These are phyloP conservation scores for Caenorhabditis remanei DNA, from an alignment of 1,140 invertebrate genomes.

Conservation along the genomic window DNA sequence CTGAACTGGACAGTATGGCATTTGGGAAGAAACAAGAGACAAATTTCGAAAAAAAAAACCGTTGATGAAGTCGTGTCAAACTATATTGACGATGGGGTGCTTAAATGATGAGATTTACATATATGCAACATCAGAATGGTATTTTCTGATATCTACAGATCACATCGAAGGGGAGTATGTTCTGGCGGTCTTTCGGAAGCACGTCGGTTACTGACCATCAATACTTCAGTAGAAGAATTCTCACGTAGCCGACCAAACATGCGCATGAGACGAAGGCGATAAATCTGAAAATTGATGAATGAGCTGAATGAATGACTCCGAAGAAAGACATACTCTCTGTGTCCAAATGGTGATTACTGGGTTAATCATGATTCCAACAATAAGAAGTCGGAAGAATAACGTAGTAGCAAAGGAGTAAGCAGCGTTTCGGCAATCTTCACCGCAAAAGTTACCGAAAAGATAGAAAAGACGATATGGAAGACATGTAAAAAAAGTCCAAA, in stretches of 20 bases:
- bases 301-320: background rate
- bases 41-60: background rate
- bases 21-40: background rate
- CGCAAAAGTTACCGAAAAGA: slow-evolving; percentile 64
- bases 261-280: slow-evolving; percentile 37
- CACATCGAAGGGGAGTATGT: slow-evolving; percentile 29
- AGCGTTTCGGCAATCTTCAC: slow-evolving; percentile 15
- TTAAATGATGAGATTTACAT: background rate
- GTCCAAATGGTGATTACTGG: slow-evolving; percentile 71
- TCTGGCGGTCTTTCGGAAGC: slow-evolving; percentile 25
- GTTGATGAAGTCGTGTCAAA: slow-evolving; percentile 10
- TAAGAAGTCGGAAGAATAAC: slow-evolving; percentile 71
- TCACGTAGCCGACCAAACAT: slow-evolving; percentile 24
- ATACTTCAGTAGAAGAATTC: slow-evolving; percentile 28
- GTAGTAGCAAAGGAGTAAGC: slow-evolving; percentile 65
- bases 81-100: background rate
- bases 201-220: slow-evolving; percentile 32
- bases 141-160: background rate
- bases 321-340: slow-evolving; percentile 59
- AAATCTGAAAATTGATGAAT: slow-evolving; percentile 2
- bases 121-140: background rate
- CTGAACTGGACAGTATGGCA: slow-evolving; percentile 11
- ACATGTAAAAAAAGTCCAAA: slow-evolving; percentile 77
- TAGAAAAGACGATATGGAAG: slow-evolving; percentile 75
- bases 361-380: slow-evolving; percentile 75